Percentiles rank a stretch among this genome's conserved stretches.
Conservation (phyloP, 2,888 invertebrate genomes). For the Abscondita cerata region DNA sequence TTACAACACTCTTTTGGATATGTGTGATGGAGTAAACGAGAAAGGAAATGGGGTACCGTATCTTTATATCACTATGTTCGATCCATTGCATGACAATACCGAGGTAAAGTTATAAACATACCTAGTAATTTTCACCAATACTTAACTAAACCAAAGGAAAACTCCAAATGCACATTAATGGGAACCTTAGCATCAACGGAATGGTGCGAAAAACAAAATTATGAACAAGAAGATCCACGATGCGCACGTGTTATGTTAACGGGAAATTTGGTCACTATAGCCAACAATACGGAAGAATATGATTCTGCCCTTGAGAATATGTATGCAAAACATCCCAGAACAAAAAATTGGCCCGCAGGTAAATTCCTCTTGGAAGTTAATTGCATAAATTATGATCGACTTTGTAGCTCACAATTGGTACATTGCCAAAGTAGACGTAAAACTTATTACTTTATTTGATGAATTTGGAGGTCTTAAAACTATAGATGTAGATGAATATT, state of each 20-base stretch:
- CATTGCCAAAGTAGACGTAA: background rate
- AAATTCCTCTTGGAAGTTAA: no score
- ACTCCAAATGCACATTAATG: background rate
- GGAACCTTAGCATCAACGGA: background rate
- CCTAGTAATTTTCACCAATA: background rate
- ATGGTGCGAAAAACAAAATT: background rate
- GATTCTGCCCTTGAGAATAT: background rate
- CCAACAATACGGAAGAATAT: background rate
- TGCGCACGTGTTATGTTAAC: background rate
- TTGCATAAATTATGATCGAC: background rate
- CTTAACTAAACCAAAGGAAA: background rate
- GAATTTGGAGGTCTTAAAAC: background rate
- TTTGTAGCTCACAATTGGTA: background rate
- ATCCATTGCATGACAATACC: background rate
- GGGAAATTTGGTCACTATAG: background rate
- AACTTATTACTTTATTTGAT: background rate
- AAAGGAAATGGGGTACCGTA: constrained; percentile 1
- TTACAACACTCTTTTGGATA: background rate
- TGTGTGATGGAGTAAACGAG: background rate
- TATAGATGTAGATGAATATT: background rate
- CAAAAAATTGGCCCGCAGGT: background rate
- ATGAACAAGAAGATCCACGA: background rate
- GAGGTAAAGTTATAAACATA: background rate
- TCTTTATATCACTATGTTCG: background rate
- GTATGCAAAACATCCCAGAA: background rate